Percentiles rank a stretch among this genome's conserved stretches.
Evolutionary conservation across 2,113 vertebrate species (phyloP).

Genomic region (Austrofundulus limnaeus): DNA sequence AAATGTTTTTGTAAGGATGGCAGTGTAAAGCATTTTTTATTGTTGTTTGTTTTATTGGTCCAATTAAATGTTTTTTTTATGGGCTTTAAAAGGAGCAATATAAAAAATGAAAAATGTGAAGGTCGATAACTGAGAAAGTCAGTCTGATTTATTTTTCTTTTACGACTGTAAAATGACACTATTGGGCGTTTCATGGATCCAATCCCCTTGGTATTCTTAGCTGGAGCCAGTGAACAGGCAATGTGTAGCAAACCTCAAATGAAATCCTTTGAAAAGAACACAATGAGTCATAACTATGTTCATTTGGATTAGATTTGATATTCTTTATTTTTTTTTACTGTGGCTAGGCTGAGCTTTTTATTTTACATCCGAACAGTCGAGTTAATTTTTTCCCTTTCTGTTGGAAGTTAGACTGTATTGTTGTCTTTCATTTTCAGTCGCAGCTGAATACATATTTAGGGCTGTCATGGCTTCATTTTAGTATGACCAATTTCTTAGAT

Average conservation of each 20-base stretch:
- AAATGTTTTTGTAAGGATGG: no score
- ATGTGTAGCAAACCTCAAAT: slow-evolving; percentile 9
- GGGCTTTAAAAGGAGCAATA: neutral
- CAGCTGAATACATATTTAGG: neutral
- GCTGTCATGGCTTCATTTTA: neutral
- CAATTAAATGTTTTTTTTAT: neutral
- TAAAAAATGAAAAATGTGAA: no score
- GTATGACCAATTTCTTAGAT: neutral
- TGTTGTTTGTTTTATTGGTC: neutral
- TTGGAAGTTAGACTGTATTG: neutral
- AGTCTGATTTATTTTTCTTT: neutral
- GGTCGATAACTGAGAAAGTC: neutral
- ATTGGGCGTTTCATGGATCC: neutral
- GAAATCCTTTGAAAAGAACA: slow-evolving; percentile 2
- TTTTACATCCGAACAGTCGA: neutral
- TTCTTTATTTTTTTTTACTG: neutral
- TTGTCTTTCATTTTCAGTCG: neutral
- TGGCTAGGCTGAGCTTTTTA: neutral
- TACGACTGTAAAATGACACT: neutral
- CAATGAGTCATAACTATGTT: neutral
- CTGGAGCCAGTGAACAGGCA: neutral
- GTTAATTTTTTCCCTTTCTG: neutral
- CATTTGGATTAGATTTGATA: neutral
- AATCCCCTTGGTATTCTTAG: neutral
- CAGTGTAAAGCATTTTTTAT: neutral